Base-by-base conservation (phyloP, 2,888 invertebrate genomes). In the Agrilus mali region DNA sequence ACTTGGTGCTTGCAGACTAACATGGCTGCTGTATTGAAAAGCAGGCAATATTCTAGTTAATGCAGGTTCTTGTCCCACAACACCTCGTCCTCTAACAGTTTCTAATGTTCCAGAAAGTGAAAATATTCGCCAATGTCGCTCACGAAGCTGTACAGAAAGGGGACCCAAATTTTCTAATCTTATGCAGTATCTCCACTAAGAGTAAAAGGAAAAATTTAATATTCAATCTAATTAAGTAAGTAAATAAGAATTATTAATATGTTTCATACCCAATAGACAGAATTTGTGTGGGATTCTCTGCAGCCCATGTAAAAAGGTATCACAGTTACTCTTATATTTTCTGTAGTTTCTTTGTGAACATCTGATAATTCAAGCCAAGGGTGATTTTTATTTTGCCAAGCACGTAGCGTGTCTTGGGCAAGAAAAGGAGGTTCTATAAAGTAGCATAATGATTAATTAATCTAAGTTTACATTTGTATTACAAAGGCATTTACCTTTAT, bases 301-400 rank as follows among this genome's bases (percentile, higher is more conserved):
- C 87, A 89, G 32, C 95, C 95, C 90, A 96, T 93, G 61, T 94
- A 96, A 70, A 96, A 97, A 0, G 98, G 98, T 65, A 95, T 97
- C 43, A 97, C 97, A 10, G 97, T 98, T 33, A 99, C 89, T 39
- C 96, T 75, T 50, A 96, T 83, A 62, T 86, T 84, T 67, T 98
- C 95, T 0, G 97, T 97, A 1, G 95, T 95, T 71, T 97, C 95
- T 57, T 90, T 86, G 63, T 96, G 95, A 7, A 97, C 96, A 67
- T 95, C 94, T 31, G 94, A 93, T 46, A 97, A 68, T 62, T 96
- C 94, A 34, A 97, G 66, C 94, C 94, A 96, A 0, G 95, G 93
- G 64, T 95, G 92, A 69, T 96, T 95, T 64, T 94, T 93, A 58
- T 94, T 90, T 65, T 95, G 95, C 94, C 96, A 97, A 1, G 92